A percentile compares a stretch with the other conserved stretches of the same genome.
These are phyloP conservation scores for Paracentrotus lividus DNA, from an alignment of 53 echinoderm and acorn worm genomes.

Conservation along the genomic window DNA sequence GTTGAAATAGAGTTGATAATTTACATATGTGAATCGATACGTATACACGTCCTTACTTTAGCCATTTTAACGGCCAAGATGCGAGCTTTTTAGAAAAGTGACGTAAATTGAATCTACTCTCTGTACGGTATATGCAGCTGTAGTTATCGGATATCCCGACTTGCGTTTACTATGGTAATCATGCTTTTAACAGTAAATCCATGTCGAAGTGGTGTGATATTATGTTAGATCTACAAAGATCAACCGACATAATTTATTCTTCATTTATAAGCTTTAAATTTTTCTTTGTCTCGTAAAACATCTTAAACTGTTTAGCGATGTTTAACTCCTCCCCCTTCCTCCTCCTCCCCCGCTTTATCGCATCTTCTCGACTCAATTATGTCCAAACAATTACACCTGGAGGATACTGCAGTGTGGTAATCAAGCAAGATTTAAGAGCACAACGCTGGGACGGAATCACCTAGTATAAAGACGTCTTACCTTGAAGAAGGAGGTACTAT, in stretches of 20 bases:
- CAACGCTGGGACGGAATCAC: not conserved
- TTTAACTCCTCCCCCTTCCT: constrained; percentile 29
- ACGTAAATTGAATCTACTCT: not conserved
- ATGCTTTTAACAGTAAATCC: constrained; percentile 41
- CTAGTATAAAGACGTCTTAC: constrained; percentile 35
- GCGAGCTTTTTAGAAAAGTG: not conserved
- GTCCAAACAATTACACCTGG: constrained; percentile 23
- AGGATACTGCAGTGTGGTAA: not conserved
- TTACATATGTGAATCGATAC: no score
- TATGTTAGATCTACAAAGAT: not conserved
- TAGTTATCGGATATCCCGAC: not conserved
- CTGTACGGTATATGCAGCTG: no score
- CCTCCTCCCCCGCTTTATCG: constrained; percentile 20
- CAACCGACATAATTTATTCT: not conserved
- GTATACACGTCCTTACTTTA: no score
- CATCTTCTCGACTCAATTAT: constrained; percentile 31
- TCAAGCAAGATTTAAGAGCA: constrained; percentile 30
- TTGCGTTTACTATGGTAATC: not conserved
- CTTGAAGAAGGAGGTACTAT: not conserved
- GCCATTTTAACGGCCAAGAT: not conserved
- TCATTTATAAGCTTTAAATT: not conserved
- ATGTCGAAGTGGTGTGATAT: not conserved
- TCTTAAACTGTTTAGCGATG: not conserved
- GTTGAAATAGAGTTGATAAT: no score
- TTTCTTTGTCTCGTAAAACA: not conserved